Evolutionary conservation across 2,797 vertebrate genomes (phyloP).

Genomic region (Eospalax fontanierii): DNA sequence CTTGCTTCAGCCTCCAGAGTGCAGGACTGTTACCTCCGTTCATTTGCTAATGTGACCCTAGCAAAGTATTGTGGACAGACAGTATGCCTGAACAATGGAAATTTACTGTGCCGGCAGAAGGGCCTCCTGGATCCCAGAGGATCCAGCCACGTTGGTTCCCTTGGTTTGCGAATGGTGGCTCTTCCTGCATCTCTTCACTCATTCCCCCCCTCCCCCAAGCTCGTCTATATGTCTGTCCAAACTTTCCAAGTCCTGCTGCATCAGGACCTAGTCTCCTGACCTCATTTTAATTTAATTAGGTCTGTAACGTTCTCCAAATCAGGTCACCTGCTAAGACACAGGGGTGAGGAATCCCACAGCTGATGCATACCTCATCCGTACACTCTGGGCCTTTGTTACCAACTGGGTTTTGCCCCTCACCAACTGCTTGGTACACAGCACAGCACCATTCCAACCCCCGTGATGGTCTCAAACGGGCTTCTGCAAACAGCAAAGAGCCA

Average conservation of each 20-base stretch:
- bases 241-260: background rate
- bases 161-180: too few species aligned
- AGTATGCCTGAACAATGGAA: background rate
- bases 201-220: background rate
- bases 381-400: background rate
- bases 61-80: background rate
- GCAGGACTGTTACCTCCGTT: background rate
- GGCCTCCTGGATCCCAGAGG: background rate
- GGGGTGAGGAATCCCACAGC: background rate
- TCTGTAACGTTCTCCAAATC: background rate
- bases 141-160: background rate
- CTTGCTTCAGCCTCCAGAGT: background rate
- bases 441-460: background rate
- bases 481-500: background rate
- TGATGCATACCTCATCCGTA: background rate
- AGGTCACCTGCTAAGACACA: background rate
- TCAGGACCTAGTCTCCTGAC: background rate
- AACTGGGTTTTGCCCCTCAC: background rate
- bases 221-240: background rate
- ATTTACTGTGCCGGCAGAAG: too few species aligned
- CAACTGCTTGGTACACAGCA: background rate
- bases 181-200: background rate
- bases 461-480: background rate
- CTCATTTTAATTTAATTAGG: conserved; percentile 6
- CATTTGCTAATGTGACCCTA: background rate